phyloP scores from a whole-genome alignment of 2,113 vertebrate species.

The Cathartes aura region DNA sequence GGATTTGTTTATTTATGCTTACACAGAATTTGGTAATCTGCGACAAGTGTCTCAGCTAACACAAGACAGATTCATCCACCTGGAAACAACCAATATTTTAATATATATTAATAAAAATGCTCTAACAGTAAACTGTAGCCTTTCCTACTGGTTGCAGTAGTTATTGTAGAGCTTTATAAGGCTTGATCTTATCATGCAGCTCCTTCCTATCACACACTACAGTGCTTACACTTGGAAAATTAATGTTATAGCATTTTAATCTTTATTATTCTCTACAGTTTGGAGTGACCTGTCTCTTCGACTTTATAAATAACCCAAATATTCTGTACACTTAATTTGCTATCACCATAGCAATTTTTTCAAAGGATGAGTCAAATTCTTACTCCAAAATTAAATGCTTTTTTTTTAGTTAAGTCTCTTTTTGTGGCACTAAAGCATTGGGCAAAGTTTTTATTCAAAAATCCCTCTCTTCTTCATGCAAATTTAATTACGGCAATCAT shows the following conservation, averaged over 20 bases:
- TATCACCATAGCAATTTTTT: constrained; percentile 33
- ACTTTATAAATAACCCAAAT: constrained; percentile 39
- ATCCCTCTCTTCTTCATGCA: neutral
- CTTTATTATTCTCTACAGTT: constrained; percentile 5
- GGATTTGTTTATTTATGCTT: neutral
- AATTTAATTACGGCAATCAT: neutral
- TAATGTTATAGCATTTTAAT: neutral
- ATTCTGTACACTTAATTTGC: neutral
- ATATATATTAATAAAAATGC: neutral
- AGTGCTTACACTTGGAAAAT: neutral
- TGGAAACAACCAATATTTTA: neutral
- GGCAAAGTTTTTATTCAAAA: neutral
- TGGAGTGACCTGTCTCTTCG: neutral
- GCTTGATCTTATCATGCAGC: neutral
- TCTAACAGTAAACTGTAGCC: neutral
- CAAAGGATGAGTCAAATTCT: constrained; percentile 23
- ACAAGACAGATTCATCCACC: neutral
- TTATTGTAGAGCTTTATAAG: neutral
- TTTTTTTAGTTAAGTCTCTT: constrained; percentile 16
- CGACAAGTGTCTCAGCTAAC: neutral
- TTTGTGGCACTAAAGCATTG: neutral
- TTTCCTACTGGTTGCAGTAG: neutral
- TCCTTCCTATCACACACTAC: neutral
- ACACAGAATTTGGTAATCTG: neutral
- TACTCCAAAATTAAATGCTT: neutral